phyloP scores from a whole-genome alignment of 2,113 vertebrate genomes.

The Mohoua ochrocephala region DNA sequence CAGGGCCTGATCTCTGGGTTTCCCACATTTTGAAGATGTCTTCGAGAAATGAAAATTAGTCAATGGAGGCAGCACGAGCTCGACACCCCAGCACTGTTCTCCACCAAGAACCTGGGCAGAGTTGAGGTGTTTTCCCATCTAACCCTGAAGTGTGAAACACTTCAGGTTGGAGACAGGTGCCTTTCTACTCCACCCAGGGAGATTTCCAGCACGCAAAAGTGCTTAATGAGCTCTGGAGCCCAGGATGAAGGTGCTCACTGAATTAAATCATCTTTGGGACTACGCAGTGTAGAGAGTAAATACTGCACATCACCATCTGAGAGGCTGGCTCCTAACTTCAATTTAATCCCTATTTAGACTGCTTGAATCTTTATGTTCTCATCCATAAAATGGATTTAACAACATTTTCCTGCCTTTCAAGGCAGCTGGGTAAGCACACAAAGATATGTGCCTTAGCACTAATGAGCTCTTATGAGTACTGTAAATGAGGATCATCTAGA shows the following conservation, averaged over 20 bases:
- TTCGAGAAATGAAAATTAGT: background rate
- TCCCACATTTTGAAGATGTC: background rate
- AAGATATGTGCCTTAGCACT: background rate
- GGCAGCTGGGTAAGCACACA: background rate
- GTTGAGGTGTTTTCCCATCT: background rate
- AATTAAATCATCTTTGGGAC: background rate
- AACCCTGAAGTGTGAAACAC: background rate
- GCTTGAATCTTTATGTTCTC: constrained; percentile 13
- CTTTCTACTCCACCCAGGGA: background rate
- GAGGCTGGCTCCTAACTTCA: background rate
- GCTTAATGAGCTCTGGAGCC: background rate
- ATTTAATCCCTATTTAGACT: constrained; percentile 11
- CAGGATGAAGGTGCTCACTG: background rate
- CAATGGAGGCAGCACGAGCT: background rate
- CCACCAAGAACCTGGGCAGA: background rate
- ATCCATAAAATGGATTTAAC: constrained; percentile 34
- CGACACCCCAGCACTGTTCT: background rate
- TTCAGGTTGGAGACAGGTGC: background rate
- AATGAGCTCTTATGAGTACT: background rate
- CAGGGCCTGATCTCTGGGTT: background rate
- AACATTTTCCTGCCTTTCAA: background rate
- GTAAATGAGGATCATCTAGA: background rate
- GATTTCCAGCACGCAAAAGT: background rate
- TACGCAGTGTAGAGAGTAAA: background rate
- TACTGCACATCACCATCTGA: background rate